phyloP scores from a whole-genome alignment of 2,888 invertebrate species.

The Drosophila merina region DNA sequence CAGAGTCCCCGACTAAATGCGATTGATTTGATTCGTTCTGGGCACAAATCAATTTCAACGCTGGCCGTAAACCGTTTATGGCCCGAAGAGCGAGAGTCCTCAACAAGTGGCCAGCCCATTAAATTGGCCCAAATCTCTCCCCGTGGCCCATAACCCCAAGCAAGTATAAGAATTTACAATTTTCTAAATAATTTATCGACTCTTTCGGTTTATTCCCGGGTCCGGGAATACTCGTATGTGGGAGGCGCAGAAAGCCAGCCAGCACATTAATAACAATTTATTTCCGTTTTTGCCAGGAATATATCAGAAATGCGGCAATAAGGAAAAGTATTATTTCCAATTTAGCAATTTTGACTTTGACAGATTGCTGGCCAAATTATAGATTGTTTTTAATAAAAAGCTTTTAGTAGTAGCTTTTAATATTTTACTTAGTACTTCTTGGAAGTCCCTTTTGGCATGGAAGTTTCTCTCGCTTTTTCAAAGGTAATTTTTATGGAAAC shows the following conservation, averaged over 20 bases:
- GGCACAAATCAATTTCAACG: slow-evolving; percentile 69
- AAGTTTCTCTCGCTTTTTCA: too few relatives aligned
- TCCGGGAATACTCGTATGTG: too few relatives aligned
- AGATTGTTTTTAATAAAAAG: slow-evolving; percentile 47
- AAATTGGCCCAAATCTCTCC: slow-evolving; percentile 60
- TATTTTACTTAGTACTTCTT: too few relatives aligned
- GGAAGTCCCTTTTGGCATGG: too few relatives aligned
- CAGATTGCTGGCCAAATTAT: slow-evolving; percentile 53
- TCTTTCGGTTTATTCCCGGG: neutral
- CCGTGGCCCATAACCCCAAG: slow-evolving; percentile 6
- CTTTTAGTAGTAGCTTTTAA: slow-evolving; percentile 60
- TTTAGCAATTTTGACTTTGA: slow-evolving; percentile 73
- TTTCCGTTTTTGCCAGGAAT: slow-evolving; percentile 57
- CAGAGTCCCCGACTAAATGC: slow-evolving; percentile 33
- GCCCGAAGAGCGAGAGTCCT: slow-evolving; percentile 16
- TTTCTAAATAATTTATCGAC: slow-evolving; percentile 68
- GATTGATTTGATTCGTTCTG: slow-evolving; percentile 63
- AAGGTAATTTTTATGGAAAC: slow-evolving; percentile 46
- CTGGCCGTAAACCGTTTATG: slow-evolving; percentile 66
- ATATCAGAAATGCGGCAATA: slow-evolving; percentile 44
- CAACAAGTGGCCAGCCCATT: slow-evolving; percentile 71
- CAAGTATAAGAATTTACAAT: slow-evolving; percentile 55
- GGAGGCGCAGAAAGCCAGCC: slow-evolving; percentile 11
- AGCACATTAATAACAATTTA: slow-evolving; percentile 75
- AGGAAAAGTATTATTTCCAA: slow-evolving; percentile 45